phyloP scores from a whole-genome alignment of 2,113 vertebrate genomes.

The Fulmarus glacialis region DNA sequence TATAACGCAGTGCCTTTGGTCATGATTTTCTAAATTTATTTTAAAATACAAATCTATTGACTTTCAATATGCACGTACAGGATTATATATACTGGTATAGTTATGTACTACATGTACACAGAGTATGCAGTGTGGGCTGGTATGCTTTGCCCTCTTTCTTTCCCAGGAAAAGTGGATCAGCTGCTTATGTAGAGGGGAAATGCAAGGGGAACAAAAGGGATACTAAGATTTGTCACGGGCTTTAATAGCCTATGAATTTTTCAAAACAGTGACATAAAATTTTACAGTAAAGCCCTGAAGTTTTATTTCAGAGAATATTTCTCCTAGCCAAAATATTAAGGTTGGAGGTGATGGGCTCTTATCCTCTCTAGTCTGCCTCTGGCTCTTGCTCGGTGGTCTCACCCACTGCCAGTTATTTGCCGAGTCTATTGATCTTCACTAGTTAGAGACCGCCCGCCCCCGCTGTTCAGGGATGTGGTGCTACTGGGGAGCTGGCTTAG shows the following conservation, averaged over 20 bases:
- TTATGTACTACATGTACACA: rapidly evolving
- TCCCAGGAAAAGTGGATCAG: neutral
- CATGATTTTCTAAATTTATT: neutral
- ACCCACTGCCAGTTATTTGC: neutral
- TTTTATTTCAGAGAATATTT: neutral
- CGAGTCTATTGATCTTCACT: neutral
- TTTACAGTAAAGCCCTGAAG: neutral
- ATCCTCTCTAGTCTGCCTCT: neutral
- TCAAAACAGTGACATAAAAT: neutral
- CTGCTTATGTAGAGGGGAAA: neutral
- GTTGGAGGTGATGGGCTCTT: neutral
- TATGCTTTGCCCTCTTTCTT: neutral
- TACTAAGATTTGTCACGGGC: neutral
- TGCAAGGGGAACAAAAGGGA: neutral
- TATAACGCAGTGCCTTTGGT: neutral
- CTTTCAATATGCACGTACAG: neutral
- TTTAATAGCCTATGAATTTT: neutral
- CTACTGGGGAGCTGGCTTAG: neutral
- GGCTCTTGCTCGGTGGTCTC: neutral
- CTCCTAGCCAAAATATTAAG: neutral
- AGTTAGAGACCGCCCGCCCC: neutral
- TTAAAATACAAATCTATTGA: neutral
- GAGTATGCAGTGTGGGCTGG: neutral
- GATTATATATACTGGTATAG: too few relatives aligned
- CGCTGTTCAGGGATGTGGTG: neutral